Percentiles rank a stretch among this genome's conserved stretches.
Evolutionary conservation across 2,797 vertebrate genomes (phyloP).

Genomic region (Onychomys torridus): DNA sequence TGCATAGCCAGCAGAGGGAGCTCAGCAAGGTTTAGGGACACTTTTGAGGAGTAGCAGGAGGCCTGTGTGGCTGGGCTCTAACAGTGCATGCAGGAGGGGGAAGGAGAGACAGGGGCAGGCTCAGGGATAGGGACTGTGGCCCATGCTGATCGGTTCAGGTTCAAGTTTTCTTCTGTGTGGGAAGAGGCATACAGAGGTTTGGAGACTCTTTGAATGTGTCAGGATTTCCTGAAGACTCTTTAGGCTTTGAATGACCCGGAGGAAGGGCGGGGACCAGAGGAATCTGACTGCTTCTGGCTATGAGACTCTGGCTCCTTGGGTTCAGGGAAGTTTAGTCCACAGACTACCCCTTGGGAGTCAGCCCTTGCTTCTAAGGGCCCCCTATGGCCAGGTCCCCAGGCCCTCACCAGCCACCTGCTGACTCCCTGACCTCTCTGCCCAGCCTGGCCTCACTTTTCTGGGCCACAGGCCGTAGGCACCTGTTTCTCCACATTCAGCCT

Average conservation of each 20-base stretch:
- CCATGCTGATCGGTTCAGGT: background rate
- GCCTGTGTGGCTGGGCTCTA: background rate
- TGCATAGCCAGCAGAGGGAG: background rate
- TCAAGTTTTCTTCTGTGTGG: background rate
- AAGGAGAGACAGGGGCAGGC: background rate
- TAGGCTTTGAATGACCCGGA: background rate
- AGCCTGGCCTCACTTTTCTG: background rate
- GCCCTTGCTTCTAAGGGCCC: background rate
- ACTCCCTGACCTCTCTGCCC: background rate
- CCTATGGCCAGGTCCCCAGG: background rate
- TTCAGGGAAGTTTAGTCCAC: background rate
- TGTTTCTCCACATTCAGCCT: background rate
- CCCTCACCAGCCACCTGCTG: background rate
- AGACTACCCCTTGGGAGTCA: background rate
- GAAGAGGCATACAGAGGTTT: background rate
- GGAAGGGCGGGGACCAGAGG: background rate
- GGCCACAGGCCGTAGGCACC: background rate
- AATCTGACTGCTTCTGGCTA: background rate
- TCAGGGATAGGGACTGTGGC: background rate
- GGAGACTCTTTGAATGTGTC: background rate
- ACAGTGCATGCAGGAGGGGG: fast-evolving
- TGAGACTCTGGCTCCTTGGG: background rate
- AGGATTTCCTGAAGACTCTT: background rate
- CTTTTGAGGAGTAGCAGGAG: background rate
- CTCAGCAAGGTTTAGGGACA: background rate